Base-by-base conservation (phyloP, 2,888 invertebrate species). In the Dendrolimus pini region DNA sequence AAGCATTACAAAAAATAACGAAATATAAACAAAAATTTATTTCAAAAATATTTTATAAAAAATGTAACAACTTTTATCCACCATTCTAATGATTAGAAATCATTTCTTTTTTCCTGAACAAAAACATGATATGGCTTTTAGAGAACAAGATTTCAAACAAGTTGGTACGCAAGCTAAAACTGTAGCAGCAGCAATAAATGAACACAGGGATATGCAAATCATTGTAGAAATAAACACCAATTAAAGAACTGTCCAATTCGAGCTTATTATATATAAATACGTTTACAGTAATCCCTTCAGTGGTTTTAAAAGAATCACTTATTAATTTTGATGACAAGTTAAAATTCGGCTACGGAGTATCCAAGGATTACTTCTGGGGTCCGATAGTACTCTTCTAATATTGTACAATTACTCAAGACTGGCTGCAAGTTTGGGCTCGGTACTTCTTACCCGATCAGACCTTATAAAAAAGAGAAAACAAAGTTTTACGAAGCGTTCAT, bases 401-500 rank as follows among this genome's bases (percentile, higher is more conserved):
- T 30, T 30, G 30, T 30, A 30, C 30, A 30, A 30, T 6, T 30
- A 30, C 30, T 30, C 30, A 30, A 30, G 6, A 30, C 30, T 30
- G 30, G 30, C 30, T 30, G 30, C 30, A 30, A 30, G 30, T 30
- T 30, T 30, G 30, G 30, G 30, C 6, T 30, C 30, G 30, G 30
- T 30, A 30, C 30, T 30, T 30, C 30, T 60, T 58, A 64, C 68
- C 66, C 62, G 62, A 62, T 66, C 69, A 68, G 62, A 65, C 79
- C 80, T 78, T 75, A 55, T 14, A 61, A 66, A 67, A 72, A 66
- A 75, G 65, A 76, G 66, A 80, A 75, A 75, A 67, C 73, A 79
- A 75, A 73, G 78, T 74, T 78, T 81, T 80, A 84, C 83, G 80
- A 80, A 76, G 69, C 63, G 56, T 65, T 62, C 60, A 59, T 54